phyloP scores from a whole-genome alignment of 2,888 invertebrate species.

The Molanna angustata region DNA sequence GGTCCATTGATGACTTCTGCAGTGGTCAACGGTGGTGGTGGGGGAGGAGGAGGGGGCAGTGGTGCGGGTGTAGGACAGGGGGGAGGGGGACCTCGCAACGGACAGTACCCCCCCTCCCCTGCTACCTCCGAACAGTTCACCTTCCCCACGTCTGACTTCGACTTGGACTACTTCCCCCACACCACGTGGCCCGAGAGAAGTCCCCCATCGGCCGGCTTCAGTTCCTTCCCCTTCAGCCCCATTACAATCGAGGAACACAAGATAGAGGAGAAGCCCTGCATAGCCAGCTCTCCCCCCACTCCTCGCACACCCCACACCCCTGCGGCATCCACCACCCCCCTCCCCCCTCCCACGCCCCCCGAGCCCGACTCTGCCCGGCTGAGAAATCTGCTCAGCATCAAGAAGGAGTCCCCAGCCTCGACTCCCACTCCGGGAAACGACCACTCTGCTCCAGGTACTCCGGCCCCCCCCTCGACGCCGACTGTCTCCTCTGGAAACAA shows the following conservation, averaged over 20 bases:
- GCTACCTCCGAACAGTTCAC: conserved; percentile 46
- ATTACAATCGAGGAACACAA: conserved; percentile 53
- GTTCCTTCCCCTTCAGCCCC: conserved; percentile 62
- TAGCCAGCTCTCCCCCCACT: conserved; percentile 36
- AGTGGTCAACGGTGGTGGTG: conserved; percentile 61
- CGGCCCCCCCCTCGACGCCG: conserved; percentile 35
- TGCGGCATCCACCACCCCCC: conserved; percentile 36
- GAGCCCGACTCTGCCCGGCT: conserved; percentile 60
- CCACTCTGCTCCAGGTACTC: conserved; percentile 23
- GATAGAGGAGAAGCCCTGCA: conserved; percentile 45
- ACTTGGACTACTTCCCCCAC: conserved; percentile 63
- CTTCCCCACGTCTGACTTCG: conserved; percentile 56
- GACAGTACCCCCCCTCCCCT: conserved; percentile 50
- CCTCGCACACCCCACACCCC: conserved; percentile 42
- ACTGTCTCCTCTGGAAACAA: conserved; percentile 37
- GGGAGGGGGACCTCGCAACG: conserved; percentile 46
- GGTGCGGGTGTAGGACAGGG: too few species aligned
- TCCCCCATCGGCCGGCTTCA: conserved; percentile 45
- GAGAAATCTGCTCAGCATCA: conserved; percentile 56
- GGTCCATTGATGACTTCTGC: conserved; percentile 72
- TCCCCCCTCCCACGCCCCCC: conserved; percentile 38
- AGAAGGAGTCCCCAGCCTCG: conserved; percentile 39
- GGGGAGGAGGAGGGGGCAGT: conserved; percentile 65
- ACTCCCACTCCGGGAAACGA: conserved; percentile 26
- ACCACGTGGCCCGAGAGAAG: conserved; percentile 54